Conservation (phyloP, 2,888 invertebrate genomes). For the Philopedon plagiatum region DNA sequence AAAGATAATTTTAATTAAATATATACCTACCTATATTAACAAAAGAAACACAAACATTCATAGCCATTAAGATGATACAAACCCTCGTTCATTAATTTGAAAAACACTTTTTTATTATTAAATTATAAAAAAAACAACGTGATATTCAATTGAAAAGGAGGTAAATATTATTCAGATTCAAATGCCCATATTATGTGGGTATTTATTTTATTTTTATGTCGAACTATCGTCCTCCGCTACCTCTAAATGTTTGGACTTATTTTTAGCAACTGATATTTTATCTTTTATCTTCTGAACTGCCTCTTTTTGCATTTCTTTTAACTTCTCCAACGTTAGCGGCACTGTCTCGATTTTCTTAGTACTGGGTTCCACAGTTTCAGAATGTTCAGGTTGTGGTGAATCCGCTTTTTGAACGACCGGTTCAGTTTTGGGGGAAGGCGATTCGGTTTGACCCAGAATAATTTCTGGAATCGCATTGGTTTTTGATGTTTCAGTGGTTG, state of each 20-base stretch:
- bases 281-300: neutral
- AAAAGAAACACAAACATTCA: too few relatives aligned
- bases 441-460: neutral
- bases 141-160: too few relatives aligned
- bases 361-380: neutral
- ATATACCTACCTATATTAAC: too few relatives aligned
- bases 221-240: neutral
- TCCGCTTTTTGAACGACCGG: neutral
- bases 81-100: too few relatives aligned
- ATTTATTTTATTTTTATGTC: too few relatives aligned
- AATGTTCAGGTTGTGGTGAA: neutral
- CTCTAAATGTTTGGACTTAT: neutral
- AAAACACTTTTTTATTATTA: too few relatives aligned
- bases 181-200: too few relatives aligned
- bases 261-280: neutral
- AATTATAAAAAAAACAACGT: too few relatives aligned
- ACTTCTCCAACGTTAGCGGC: neutral
- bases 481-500: neutral
- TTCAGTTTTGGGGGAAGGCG: neutral
- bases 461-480: neutral
- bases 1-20: too few relatives aligned
- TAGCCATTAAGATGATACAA: too few relatives aligned
- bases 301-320: conserved; percentile 1
- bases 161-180: too few relatives aligned
- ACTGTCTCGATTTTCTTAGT: neutral